Percentiles rank a stretch among this genome's conserved stretches.
These are phyloP conservation scores for Verasper variegatus DNA, from an alignment of 2,113 vertebrate genomes.

Conservation along the genomic window DNA sequence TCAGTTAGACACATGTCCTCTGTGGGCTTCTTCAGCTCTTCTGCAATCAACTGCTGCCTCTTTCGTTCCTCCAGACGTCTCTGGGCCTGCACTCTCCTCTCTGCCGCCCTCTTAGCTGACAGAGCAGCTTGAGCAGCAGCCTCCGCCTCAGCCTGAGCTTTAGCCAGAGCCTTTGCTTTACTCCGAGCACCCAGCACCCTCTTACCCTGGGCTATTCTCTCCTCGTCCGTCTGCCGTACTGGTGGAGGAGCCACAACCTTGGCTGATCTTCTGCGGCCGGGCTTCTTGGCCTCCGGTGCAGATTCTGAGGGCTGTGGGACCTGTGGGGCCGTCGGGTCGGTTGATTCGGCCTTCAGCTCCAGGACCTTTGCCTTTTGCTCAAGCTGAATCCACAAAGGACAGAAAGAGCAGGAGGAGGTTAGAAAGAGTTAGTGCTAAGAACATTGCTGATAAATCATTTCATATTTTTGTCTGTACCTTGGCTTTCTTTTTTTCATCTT, in stretches of 20 bases:
- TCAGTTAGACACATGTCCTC: slow-evolving; percentile 97
- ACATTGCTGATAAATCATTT: not conserved
- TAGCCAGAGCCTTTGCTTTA: slow-evolving; percentile 87
- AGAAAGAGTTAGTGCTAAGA: not conserved
- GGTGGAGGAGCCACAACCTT: slow-evolving; percentile 51
- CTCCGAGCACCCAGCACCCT: slow-evolving; percentile 80
- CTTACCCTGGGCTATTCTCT: slow-evolving; percentile 74
- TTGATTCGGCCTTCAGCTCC: slow-evolving; percentile 48
- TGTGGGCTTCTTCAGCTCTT: slow-evolving; percentile 95
- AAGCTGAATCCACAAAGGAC: slow-evolving; percentile 68
- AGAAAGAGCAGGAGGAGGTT: not conserved
- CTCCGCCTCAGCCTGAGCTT: slow-evolving; percentile 85
- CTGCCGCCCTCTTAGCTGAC: slow-evolving; percentile 83
- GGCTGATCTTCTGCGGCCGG: slow-evolving; percentile 73
- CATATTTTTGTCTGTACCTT: slow-evolving; percentile 80
- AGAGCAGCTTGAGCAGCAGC: slow-evolving; percentile 76
- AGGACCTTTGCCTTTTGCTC: slow-evolving; percentile 71
- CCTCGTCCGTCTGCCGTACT: slow-evolving; percentile 64
- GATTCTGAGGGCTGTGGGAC: slow-evolving; percentile 29
- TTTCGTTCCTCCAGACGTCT: slow-evolving; percentile 90
- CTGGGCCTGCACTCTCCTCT: slow-evolving; percentile 84
- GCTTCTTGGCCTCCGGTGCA: slow-evolving; percentile 72
- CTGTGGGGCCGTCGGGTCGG: slow-evolving; percentile 37
- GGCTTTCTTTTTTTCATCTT: slow-evolving; percentile 86
- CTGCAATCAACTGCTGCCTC: slow-evolving; percentile 91